Base-by-base conservation (phyloP, 1,140 invertebrate genomes). In the Drosophila truncata region DNA sequence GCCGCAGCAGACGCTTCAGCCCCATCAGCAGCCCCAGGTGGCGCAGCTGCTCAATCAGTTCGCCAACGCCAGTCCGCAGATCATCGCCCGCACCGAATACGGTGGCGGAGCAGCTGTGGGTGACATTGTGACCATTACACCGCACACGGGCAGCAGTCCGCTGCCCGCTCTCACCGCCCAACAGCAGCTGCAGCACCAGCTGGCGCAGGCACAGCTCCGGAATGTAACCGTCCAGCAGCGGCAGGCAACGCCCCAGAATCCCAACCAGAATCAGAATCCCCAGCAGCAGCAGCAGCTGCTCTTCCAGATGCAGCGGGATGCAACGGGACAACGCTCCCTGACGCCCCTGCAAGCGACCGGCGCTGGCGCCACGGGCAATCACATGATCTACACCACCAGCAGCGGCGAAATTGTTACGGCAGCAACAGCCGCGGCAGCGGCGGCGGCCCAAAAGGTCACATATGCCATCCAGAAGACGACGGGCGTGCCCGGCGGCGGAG, bases 381-480 rank as follows among this genome's bases (percentile, higher is more conserved):
- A 92, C 39, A 90, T 92, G 87, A 92, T 92, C 47, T 92, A 92
- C 39, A 92, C 91, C 14, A 92, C 91, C 6, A 91, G 78, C 63
- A 84, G 91, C 41, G 78, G 88, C 18, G 83, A 87, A 27, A 87
- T 91, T 9, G 73, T 87, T 41, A 82, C 81, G 16, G 79, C 78
- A 4, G 65, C 74, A 1, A 58, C 65, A 1, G 61, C 84, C 6
- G 74, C 79, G n/a, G 71, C 74, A 3, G 77, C 82, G 4, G 72
- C 79, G 11, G 71, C 79, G 1, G 69, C 70, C n/a, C 91, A 92
- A 54, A 92, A 92, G 52, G 76, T 91, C 2, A 80, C 87, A 9
- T 91, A 91, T 72, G 82, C 87, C 72, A 82, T 91, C 76, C 86
- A 91, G 63, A 91, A 91, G 49, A 35, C 60, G 20, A 35, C 60